A percentile compares a stretch with the other conserved stretches of the same genome.
phyloP scores from a whole-genome alignment of 2,113 vertebrate genomes.

The Tauraco erythrolophus region DNA sequence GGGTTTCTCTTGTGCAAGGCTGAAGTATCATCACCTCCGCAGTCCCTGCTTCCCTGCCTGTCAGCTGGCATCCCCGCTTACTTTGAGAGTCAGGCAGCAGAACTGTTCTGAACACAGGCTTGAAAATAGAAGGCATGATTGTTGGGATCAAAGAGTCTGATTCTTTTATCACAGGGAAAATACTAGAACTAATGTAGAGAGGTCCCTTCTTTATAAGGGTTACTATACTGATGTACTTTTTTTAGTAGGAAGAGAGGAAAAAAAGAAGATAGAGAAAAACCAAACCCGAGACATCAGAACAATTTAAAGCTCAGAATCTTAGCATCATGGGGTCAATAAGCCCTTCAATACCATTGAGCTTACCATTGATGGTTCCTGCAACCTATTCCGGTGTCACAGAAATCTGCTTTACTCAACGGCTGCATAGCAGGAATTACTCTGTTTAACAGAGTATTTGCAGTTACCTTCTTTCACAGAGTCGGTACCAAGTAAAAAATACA shows the following conservation, averaged over 20 bases:
- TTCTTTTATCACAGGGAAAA: not conserved
- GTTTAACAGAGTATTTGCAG: not conserved
- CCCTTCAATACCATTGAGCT: conserved; percentile 32
- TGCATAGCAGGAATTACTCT: not conserved
- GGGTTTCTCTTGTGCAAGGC: not conserved
- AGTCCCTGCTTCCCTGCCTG: not conserved
- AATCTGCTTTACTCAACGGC: conserved; percentile 24
- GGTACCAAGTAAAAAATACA: not conserved
- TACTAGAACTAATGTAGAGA: not conserved
- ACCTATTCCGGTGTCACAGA: not conserved
- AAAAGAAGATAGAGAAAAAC: not conserved
- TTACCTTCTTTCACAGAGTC: not conserved
- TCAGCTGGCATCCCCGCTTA: not conserved
- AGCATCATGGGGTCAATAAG: conserved; percentile 23
- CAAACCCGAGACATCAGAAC: not conserved
- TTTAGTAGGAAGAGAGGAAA: not conserved
- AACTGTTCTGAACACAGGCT: not conserved
- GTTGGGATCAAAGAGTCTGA: not conserved
- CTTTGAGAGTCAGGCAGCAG: not conserved
- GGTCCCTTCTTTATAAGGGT: not conserved
- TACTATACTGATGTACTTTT: not conserved
- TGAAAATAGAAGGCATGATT: not conserved
- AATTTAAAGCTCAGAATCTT: conserved; percentile 25
- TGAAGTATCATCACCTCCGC: not conserved
- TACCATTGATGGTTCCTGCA: not conserved